Percentiles rank a stretch among this genome's conserved stretches.
phyloP scores from a whole-genome alignment of 2,888 invertebrate species.

The Pseudococcus viburni region DNA sequence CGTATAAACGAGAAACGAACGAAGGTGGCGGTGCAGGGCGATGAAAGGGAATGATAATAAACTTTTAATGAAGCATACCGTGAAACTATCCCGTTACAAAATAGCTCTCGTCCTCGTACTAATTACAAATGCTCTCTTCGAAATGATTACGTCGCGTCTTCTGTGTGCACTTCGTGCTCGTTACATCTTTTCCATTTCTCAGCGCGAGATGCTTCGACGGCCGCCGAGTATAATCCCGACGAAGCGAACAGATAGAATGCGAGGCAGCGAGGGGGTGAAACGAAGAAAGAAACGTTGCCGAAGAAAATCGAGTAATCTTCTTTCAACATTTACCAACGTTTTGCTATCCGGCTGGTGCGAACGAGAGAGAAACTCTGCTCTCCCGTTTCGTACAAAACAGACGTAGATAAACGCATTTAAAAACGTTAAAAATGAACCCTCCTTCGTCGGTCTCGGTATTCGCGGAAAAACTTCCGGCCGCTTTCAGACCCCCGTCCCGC shows the following conservation, averaged over 20 bases:
- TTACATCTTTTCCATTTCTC: slow-evolving; percentile 46
- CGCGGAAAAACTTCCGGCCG: background rate
- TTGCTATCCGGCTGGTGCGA: background rate
- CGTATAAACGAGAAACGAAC: slow-evolving; percentile 7
- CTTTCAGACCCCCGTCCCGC: background rate
- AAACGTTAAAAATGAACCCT: slow-evolving; percentile 40
- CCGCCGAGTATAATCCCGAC: background rate
- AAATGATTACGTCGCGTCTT: slow-evolving; percentile 41
- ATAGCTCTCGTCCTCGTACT: slow-evolving; percentile 18
- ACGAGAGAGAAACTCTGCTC: background rate
- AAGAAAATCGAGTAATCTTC: slow-evolving; percentile 27
- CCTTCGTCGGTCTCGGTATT: background rate
- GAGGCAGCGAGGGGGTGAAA: background rate
- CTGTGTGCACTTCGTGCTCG: background rate
- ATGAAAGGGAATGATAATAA: slow-evolving; percentile 48
- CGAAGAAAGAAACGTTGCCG: background rate
- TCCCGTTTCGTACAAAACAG: background rate
- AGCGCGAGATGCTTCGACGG: background rate
- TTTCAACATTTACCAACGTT: slow-evolving; percentile 9
- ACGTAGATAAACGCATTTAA: slow-evolving; percentile 33
- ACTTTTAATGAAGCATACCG: slow-evolving; percentile 59
- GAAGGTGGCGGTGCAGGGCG: background rate
- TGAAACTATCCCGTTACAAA: slow-evolving; percentile 30
- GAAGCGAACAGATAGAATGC: background rate
- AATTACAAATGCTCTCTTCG: slow-evolving; percentile 48